Percentiles rank a stretch among this genome's conserved stretches.
phyloP scores from a whole-genome alignment of 2,113 vertebrate species.

The Nycticebus coucang region DNA sequence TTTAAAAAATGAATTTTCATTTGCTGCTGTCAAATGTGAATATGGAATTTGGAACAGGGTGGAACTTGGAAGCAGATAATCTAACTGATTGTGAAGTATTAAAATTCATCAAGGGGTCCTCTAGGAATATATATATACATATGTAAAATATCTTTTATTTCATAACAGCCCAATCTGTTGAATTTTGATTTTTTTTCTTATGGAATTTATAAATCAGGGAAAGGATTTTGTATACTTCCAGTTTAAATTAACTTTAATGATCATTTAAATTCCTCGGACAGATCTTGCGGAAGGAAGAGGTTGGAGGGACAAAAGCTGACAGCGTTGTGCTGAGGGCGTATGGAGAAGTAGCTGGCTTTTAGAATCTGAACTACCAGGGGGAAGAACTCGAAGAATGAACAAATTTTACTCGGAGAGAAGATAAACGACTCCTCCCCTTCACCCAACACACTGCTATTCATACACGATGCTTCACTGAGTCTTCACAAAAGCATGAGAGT shows the following conservation, averaged over 20 bases:
- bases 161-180: background rate
- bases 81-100: background rate
- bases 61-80: background rate
- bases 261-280: constrained; percentile 20
- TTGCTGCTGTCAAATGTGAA: constrained; percentile 41
- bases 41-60: background rate
- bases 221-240: constrained; percentile 22
- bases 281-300: background rate
- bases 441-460: background rate
- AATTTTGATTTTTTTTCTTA: constrained; percentile 21
- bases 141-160: background rate
- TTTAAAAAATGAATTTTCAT: background rate
- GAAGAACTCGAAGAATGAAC: background rate
- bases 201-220: constrained; percentile 26
- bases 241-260: constrained; percentile 26
- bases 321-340: background rate
- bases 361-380: background rate
- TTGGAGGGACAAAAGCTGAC: background rate
- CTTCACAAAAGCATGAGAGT: background rate
- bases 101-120: background rate
- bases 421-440: background rate
- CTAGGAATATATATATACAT: background rate
- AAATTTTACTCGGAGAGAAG: constrained; percentile 12
- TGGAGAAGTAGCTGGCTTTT: background rate
- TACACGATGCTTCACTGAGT: background rate